Percentiles rank a stretch among this genome's conserved stretches.
Evolutionary conservation across 2,797 vertebrate species (phyloP).

Genomic region (Cryptoblepharus egeriae): DNA sequence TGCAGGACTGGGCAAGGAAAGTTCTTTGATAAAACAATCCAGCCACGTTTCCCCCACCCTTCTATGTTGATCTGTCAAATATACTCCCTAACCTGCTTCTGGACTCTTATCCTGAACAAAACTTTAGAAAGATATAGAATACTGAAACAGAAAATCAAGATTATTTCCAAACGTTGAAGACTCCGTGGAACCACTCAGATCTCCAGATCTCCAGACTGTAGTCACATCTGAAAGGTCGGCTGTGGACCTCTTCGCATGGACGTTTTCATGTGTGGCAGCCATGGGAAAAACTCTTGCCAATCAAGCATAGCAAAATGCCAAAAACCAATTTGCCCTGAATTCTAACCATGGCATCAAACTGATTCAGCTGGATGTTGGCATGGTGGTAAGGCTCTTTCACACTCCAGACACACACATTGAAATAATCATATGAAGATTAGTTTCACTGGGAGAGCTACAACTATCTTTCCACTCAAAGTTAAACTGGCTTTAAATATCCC

Average conservation of each 20-base stretch:
- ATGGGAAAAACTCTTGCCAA: background rate
- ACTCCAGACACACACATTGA: background rate
- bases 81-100: background rate
- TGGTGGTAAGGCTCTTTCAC: background rate
- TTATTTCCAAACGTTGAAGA: background rate
- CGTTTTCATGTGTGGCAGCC: background rate
- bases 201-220: background rate
- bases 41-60: background rate
- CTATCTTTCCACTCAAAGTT: background rate
- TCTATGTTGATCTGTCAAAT: background rate
- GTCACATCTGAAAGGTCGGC: background rate
- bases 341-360: background rate
- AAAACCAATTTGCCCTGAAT: background rate
- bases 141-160: background rate
- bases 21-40: too few relatives aligned
- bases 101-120: too few relatives aligned
- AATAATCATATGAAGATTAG: constrained; percentile 11
- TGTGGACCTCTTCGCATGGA: background rate
- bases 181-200: background rate
- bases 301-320: background rate
- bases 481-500: background rate
- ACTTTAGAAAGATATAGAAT: background rate
- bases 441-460: background rate
- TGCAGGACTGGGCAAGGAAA: too few relatives aligned
- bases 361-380: background rate